A percentile compares a stretch with the other conserved stretches of the same genome.
Evolutionary conservation across 2,797 vertebrate genomes (phyloP).

Genomic region (Echiichthys vipera): DNA sequence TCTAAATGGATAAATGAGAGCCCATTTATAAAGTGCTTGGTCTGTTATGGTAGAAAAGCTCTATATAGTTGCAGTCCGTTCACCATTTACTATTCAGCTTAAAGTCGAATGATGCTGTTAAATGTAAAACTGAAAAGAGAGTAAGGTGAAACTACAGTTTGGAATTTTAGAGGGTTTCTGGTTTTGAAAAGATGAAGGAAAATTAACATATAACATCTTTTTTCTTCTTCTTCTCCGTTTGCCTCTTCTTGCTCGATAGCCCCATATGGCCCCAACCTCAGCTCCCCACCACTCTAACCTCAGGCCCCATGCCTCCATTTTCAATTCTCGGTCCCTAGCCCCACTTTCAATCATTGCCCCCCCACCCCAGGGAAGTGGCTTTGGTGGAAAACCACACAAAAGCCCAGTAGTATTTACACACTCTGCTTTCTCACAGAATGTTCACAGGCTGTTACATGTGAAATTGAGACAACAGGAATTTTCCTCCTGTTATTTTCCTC

Average conservation of each 20-base stretch:
- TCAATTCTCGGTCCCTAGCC: conserved; percentile 53
- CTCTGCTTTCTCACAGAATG: conserved; percentile 78
- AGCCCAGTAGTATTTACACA: conserved; percentile 83
- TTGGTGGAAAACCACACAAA: conserved; percentile 81
- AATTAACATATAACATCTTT: background rate
- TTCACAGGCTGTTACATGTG: conserved; percentile 70
- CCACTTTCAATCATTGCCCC: conserved; percentile 57
- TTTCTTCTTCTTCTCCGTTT: conserved; percentile 9
- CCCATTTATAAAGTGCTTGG: too few relatives aligned
- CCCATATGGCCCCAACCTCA: conserved; percentile 60
- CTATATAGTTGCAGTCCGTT: background rate
- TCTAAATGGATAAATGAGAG: too few relatives aligned
- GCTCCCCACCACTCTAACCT: conserved; percentile 64
- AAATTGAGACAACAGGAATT: conserved; percentile 65
- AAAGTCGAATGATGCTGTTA: background rate
- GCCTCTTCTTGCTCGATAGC: conserved; percentile 38
- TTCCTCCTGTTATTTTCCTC: conserved; percentile 44
- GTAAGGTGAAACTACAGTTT: background rate
- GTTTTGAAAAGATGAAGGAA: background rate
- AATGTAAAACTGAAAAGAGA: background rate
- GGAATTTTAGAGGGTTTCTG: background rate
- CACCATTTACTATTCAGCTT: background rate
- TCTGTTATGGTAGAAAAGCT: background rate
- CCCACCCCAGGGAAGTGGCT: conserved; percentile 79
- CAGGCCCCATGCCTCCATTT: conserved; percentile 65